These are phyloP conservation scores for Octodonta nipae DNA, from an alignment of 2,888 invertebrate genomes.

Conservation along the genomic window DNA sequence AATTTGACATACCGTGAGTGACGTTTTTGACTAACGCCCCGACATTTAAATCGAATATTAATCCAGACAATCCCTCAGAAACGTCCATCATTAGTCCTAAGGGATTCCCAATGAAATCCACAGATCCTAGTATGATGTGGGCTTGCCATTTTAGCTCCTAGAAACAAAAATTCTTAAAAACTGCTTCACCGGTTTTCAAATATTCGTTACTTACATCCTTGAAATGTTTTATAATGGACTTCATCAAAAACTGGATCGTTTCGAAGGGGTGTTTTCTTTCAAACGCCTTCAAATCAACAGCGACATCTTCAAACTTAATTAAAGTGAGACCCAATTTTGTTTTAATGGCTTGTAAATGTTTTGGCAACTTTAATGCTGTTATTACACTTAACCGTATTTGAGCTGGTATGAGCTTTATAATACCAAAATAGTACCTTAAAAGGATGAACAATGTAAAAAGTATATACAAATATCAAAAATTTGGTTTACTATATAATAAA, in stretches of 20 bases:
- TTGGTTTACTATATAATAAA: too few relatives aligned
- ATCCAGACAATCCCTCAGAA: constrained; percentile 83
- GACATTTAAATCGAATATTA: constrained; percentile 86
- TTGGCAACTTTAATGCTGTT: constrained; percentile 70
- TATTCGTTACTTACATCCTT: constrained; percentile 48
- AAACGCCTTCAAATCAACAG: constrained; percentile 82
- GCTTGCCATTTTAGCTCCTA: constrained; percentile 92
- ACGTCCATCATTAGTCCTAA: constrained; percentile 90
- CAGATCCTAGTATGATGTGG: constrained; percentile 85
- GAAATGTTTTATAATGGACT: constrained; percentile 75
- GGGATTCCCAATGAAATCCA: constrained; percentile 96
- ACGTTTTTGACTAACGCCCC: constrained; percentile 86
- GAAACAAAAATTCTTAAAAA: not conserved
- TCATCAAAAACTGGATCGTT: constrained; percentile 68
- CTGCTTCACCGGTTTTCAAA: not conserved
- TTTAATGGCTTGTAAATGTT: constrained; percentile 67
- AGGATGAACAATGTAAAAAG: too few relatives aligned
- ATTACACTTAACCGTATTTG: constrained; percentile 79
- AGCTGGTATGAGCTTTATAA: constrained; percentile 31
- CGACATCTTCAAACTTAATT: constrained; percentile 92
- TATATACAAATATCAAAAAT: not conserved
- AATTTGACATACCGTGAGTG: constrained; percentile 93
- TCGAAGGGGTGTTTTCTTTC: constrained; percentile 80
- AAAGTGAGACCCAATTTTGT: constrained; percentile 74
- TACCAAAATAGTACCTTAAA: constrained; percentile 30